These are phyloP conservation scores for Artibeus jamaicensis DNA, from an alignment of 2,797 vertebrate genomes.

Conservation along the genomic window DNA sequence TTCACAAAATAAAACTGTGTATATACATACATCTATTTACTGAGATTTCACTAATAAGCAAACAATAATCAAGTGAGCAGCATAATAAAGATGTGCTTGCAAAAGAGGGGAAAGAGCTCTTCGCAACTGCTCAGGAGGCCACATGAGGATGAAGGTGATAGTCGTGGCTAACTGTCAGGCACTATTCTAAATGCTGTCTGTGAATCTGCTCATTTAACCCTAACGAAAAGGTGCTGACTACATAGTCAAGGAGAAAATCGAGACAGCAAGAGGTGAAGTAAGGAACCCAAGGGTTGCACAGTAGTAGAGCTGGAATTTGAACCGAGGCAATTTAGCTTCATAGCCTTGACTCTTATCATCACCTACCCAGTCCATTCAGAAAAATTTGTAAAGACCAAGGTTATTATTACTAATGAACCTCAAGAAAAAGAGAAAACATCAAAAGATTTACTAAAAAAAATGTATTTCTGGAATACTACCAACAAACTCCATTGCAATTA, in stretches of 20 bases:
- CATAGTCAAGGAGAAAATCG: slow-evolving; percentile 1
- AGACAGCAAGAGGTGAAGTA: slow-evolving; percentile 40
- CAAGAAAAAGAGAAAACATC: slow-evolving; percentile 18
- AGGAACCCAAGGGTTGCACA: not conserved
- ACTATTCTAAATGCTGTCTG: slow-evolving; percentile 7
- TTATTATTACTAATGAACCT: slow-evolving; percentile 17
- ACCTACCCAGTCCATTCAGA: not conserved
- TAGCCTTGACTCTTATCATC: not conserved
- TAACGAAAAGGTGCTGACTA: slow-evolving; percentile 17
- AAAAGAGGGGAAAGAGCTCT: slow-evolving; percentile 20
- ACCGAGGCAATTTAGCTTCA: slow-evolving; percentile 20
- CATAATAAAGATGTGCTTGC: slow-evolving; percentile 37
- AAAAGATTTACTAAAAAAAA: not conserved
- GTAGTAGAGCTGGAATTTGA: slow-evolving; percentile 49
- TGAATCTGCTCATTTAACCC: slow-evolving; percentile 19
- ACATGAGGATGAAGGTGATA: not conserved
- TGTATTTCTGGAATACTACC: not conserved
- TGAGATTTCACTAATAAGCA: slow-evolving; percentile 7
- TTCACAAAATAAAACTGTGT: slow-evolving; percentile 39
- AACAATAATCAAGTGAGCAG: slow-evolving; percentile 24
- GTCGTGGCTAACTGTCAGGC: not conserved
- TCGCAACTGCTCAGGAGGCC: not conserved
- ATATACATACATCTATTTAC: slow-evolving; percentile 35
- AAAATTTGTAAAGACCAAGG: not conserved
- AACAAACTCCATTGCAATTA: slow-evolving; percentile 18